phyloP scores from a whole-genome alignment of 2,113 vertebrate species.

The Plotosus lineatus region DNA sequence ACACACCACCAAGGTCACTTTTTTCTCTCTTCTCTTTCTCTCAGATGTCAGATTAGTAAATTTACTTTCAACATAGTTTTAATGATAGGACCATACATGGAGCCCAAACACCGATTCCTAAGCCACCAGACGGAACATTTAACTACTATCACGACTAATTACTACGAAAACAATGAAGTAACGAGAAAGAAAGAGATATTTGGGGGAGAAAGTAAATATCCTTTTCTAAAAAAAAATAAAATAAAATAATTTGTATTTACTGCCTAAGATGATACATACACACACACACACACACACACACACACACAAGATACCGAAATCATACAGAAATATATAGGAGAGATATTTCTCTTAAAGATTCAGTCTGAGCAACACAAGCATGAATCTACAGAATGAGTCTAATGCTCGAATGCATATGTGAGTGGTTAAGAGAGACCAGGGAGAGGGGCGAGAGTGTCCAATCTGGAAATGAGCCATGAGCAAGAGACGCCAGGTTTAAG shows the following conservation, averaged over 20 bases:
- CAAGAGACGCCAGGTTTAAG: slow-evolving; percentile 57
- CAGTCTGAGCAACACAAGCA: neutral
- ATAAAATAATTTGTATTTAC: neutral
- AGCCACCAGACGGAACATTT: slow-evolving; percentile 53
- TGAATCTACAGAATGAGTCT: neutral
- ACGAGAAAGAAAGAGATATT: neutral
- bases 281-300: no score
- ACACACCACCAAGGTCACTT: slow-evolving; percentile 25
- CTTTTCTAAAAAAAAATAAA: neutral
- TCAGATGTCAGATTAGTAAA: slow-evolving; percentile 31
- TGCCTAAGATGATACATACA: no score
- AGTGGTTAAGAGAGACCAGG: slow-evolving; percentile 10
- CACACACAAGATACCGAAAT: no score
- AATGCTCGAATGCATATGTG: slow-evolving; percentile 18
- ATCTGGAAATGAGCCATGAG: slow-evolving; percentile 61
- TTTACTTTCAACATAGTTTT: slow-evolving; percentile 36
- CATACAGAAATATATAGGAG: neutral
- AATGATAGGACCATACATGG: slow-evolving; percentile 52
- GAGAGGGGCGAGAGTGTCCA: slow-evolving; percentile 37
- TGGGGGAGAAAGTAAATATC: neutral
- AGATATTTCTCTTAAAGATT: neutral
- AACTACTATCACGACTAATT: slow-evolving; percentile 24
- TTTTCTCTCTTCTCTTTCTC: slow-evolving; percentile 14
- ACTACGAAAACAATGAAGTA: slow-evolving; percentile 11
- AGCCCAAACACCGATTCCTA: slow-evolving; percentile 75